Evolutionary conservation across 1,140 invertebrate species (phyloP), one percentile per base, ranked within the genome.

Genomic region (Leptonema lineaticorne): DNA sequence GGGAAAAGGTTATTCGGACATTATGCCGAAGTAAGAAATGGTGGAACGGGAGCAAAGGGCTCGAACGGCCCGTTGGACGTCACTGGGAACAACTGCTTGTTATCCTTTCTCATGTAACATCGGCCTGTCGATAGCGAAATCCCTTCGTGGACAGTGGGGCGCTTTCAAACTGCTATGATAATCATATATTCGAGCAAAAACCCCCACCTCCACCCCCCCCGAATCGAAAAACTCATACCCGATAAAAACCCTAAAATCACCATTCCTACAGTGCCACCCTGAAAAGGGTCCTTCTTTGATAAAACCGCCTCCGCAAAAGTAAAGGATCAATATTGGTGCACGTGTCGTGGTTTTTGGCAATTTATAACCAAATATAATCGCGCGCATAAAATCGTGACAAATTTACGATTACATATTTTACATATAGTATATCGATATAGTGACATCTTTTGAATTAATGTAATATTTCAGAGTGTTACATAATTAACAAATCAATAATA

Each of bases 51-150:
- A 9, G n/a, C n/a, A n/a, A n/a, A n/a, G 33, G 50, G 22, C 27
- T 9, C 11, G 37, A 14, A 41, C 66, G 48, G 69, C 65, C 60
- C 53, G 57, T 60, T 68, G 59, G 66, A 63, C 70, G 67, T 69
- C 70, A 69, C 69, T 66, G 68, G 63, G 70, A 69, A 72, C 70
- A 72, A 69, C 70, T 65, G 70, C 70, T 69, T 72, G 70, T 72
- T 72, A 72, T 72, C 70, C 70, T 72, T 72, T 72, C 69, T 71
- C 67, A 72, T 41, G 68, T 66, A 45, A 16, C 16, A 67, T 41
- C 48, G 57, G 70, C 60, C 59, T 64, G 63, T 67, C 63, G 57
- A 57, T 69, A 67, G 18, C 62, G 58, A 65, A 69, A 46, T 72
- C 62, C 67, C 63, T 71, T 68, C 58, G 66, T 62, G 66, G 66